phyloP scores from a whole-genome alignment of 1,140 invertebrate genomes.

The Bombus impatiens region DNA sequence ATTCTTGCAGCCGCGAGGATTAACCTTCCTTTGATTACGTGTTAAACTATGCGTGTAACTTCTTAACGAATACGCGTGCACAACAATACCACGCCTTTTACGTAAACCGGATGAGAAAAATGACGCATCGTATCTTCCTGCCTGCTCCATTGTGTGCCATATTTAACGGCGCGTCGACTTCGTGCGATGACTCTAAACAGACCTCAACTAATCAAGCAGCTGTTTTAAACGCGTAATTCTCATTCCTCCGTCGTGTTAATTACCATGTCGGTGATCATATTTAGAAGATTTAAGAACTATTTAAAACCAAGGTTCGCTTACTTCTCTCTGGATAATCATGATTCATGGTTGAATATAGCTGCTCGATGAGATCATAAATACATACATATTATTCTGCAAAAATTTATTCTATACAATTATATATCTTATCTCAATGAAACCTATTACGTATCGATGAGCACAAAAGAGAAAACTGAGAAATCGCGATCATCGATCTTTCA shows the following conservation, averaged over 20 bases:
- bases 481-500: conserved; percentile 35
- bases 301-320: background rate
- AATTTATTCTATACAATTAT: too few species aligned
- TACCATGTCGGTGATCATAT: background rate
- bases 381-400: background rate
- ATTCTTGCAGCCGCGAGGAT: background rate
- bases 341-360: background rate
- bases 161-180: conserved; percentile 1
- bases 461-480: background rate
- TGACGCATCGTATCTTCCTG: background rate
- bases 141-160: conserved; percentile 2
- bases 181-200: background rate
- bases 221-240: background rate
- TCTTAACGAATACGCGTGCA: background rate
- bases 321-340: background rate
- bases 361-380: background rate
- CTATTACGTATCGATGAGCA: background rate
- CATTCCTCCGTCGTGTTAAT: background rate
- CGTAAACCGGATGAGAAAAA: conserved; percentile 28
- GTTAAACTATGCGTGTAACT: background rate
- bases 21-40: background rate
- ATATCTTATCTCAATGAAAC: background rate
- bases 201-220: background rate
- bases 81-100: conserved; percentile 18
- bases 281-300: background rate